Evolutionary conservation across 35 echinoderm and acorn worm genomes (phyloP).

Genomic region (Diadema setosum): DNA sequence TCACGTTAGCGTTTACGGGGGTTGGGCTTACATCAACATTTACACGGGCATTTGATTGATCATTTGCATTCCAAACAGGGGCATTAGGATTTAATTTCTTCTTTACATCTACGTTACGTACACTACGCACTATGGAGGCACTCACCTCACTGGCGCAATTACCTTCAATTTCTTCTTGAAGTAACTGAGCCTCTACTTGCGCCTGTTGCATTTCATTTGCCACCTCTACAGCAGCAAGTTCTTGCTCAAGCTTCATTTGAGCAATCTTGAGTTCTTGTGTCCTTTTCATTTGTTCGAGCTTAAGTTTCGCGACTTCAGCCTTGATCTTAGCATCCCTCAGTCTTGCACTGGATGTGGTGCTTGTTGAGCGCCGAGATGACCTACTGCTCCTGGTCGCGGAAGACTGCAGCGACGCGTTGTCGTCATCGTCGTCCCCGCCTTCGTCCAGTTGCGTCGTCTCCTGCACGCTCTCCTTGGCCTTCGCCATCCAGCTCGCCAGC

Average conservation of each 20-base stretch:
- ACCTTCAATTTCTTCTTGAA: neutral
- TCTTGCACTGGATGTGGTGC: neutral
- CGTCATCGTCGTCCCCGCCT: neutral
- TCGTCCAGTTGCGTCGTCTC: neutral
- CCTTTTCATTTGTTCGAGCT: neutral
- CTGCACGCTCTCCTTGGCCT: neutral
- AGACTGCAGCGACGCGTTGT: neutral
- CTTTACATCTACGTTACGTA: neutral
- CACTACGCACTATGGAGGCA: neutral
- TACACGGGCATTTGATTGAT: neutral
- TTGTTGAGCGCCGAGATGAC: neutral
- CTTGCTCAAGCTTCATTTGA: neutral
- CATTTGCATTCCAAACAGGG: neutral
- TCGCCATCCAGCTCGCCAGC: neutral
- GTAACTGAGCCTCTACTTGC: neutral
- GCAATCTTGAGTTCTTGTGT: neutral
- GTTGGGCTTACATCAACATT: neutral
- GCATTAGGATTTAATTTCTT: neutral
- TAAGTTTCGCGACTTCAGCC: neutral
- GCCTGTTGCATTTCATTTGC: neutral
- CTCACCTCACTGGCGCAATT: neutral
- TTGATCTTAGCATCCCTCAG: slow-evolving; percentile 23
- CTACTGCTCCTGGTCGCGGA: neutral
- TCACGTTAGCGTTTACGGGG: neutral
- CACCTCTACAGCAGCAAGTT: slow-evolving; percentile 4